Conservation (phyloP, 2,797 vertebrate genomes). For the Myotis findleyi region DNA sequence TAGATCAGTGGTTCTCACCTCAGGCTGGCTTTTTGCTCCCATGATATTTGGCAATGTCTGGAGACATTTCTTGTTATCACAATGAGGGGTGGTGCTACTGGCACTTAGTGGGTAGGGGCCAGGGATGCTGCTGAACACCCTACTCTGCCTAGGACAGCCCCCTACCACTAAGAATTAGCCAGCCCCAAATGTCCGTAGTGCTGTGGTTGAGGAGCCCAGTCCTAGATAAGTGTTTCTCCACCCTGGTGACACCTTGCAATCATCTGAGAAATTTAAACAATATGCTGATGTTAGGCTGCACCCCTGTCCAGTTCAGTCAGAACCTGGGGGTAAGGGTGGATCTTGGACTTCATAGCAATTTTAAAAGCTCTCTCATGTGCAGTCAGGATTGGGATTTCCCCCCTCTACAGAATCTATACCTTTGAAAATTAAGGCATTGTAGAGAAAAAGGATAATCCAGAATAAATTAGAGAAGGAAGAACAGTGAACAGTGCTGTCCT, state of each 20-base stretch:
- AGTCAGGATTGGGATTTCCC: not conserved
- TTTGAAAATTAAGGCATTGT: not conserved
- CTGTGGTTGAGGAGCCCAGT: not conserved
- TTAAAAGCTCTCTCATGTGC: not conserved
- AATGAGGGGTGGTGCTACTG: not conserved
- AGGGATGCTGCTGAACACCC: not conserved
- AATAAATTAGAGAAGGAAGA: constrained; percentile 31
- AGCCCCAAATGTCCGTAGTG: not conserved
- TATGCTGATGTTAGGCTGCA: not conserved
- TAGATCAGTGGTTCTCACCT: not conserved
- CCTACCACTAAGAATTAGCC: not conserved
- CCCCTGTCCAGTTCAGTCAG: not conserved
- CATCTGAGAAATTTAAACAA: not conserved
- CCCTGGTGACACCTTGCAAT: not conserved
- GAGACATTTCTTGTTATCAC: not conserved
- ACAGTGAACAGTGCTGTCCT: not conserved
- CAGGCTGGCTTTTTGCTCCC: not conserved
- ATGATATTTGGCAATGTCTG: not conserved
- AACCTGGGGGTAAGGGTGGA: not conserved
- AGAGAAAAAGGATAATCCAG: not conserved
- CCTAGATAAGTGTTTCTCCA: not conserved
- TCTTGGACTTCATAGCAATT: not conserved
- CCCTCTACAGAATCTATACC: not conserved
- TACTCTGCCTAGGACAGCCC: not conserved
- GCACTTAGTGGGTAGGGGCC: not conserved